These are phyloP conservation scores for Palythoa caribaeorum DNA, from an alignment of 92 coral and sea anemone genomes.

Conservation along the genomic window DNA sequence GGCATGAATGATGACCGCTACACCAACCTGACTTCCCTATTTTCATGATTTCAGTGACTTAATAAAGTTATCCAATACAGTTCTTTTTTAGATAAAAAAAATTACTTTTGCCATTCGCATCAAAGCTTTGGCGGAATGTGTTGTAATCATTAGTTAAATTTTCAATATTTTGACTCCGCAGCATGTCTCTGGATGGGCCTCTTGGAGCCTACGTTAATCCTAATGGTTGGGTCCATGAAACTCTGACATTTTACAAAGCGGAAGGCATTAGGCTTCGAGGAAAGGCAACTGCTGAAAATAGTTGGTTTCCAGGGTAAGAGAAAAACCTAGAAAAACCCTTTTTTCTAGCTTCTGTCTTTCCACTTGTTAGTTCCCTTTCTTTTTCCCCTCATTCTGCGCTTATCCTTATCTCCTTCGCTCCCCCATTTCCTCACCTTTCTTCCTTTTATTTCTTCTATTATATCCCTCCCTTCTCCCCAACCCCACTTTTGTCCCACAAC, in stretches of 20 bases:
- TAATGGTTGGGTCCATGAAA: constrained; percentile 90
- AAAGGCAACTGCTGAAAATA: constrained; percentile 87
- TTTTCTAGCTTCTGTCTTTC: background rate
- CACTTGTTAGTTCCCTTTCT: background rate
- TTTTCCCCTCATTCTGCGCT: background rate
- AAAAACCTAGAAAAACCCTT: background rate
- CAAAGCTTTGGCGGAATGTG: background rate
- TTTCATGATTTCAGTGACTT: no score
- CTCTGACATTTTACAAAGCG: constrained; percentile 95
- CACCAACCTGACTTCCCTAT: no score
- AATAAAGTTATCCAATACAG: no score
- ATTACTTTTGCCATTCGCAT: no score
- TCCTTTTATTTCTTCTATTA: no score
- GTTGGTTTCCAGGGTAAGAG: constrained; percentile 99
- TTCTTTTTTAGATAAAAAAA: no score
- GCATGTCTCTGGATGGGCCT: constrained; percentile 97
- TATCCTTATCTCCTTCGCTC: background rate
- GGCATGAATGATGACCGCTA: no score
- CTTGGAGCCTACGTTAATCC: constrained; percentile 98
- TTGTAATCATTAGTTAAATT: background rate
- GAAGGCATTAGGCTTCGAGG: constrained; percentile 86
- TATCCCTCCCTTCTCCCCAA: no score
- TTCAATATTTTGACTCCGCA: constrained; percentile 2
- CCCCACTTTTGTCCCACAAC: no score
- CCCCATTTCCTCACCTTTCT: no score